Evolutionary conservation across 2,888 invertebrate species (phyloP), one percentile per base, ranked within the genome.

Genomic region (Brachyptera putata): DNA sequence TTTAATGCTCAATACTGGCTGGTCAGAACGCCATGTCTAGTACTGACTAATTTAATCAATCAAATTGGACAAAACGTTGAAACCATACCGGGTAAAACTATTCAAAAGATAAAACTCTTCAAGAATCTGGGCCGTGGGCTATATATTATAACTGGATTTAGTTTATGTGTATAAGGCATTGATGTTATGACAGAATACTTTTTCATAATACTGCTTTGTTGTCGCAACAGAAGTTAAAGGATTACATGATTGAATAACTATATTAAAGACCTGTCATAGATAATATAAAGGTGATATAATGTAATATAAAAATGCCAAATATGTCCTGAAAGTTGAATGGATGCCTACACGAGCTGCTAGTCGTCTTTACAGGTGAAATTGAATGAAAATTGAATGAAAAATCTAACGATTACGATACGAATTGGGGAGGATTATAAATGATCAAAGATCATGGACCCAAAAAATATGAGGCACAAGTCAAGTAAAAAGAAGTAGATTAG

Each of bases 401-500:
- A 43, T 43, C 43, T 18, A 21, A 26, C 53, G 59, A 49, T 59
- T 59, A 59, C 53, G 53, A 39, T 53, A 36, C 37, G 46, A 58
- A 49, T 58, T 58, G 25, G 16, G 24, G 14, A 37, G 50, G 58
- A 43, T 53, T 53, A 53, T 34, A 36, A 34, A 46, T 24, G 53
- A 53, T 30, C 49, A n/a, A n/a, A n/a, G n/a, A n/a, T n/a, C n/a
- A 34, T 24, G 46, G 26, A 53, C 43, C n/a, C 55, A 59, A 25
- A 25, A 46, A 55, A 43, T 55, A 59, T 43, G 55, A 39, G 55
- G 59, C 41, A 59, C 59, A 59, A 59, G 59, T 59, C 55, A 53
- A 53, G 26, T n/a, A 14, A 36, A 34, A 36, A 30, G 5, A 11
- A 5, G 30, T 30, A 30, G n/a, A n/a, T n/a, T n/a, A n/a, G n/a